Base-by-base conservation (phyloP, 1,140 invertebrate species). In the Whitmania pigra region DNA sequence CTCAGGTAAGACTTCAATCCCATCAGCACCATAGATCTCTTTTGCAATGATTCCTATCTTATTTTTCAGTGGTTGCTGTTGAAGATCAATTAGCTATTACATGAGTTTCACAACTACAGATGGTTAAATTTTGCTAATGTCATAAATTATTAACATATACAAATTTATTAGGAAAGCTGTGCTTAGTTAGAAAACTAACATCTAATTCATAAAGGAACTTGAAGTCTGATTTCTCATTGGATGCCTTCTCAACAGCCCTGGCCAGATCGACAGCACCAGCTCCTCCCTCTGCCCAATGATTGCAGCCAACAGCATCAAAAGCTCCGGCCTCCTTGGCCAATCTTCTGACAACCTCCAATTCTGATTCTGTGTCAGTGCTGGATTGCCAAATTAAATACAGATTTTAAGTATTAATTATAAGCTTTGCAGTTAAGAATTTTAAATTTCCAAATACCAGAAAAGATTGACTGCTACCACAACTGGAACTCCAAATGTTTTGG, bases 11-110 rank as follows among this genome's bases (percentile, higher is more conserved):
- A 95, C 85, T 69, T 90, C 87, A 31, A 99, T 87, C 67, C 88
- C 85, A 67, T 88, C 89, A 67, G 94, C 94, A n/a, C 95, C 94
- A 80, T 99, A 99, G 86, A 99, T 97, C 81, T 95, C 88, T 75
- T 85, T 87, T 0, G 94, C 93, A 78, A 99, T 94, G 20, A 81
- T 89, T 76, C 87, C 84, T 69, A 99, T 95, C 84, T 99, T 99
- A 1, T 92, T 87, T 76, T 88, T 86, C 53, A 98, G 87, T 27
- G 90, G 83, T 22, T 87, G 73, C 75, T 83, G 69, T n/a, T 63
- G 70, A 13, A 29, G 43, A 55, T 31, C 36, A 68, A 31, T n/a
- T 40, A 3, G 5, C 17, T 22, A 63, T 25, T 36, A n/a, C n/a
- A n/a, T n/a, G n/a, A n/a, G n/a, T n/a, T n/a, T n/a, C n/a, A n/a